These are phyloP conservation scores for Polydrusus pterygomalis DNA, from an alignment of 2,888 invertebrate genomes.

Conservation along the genomic window DNA sequence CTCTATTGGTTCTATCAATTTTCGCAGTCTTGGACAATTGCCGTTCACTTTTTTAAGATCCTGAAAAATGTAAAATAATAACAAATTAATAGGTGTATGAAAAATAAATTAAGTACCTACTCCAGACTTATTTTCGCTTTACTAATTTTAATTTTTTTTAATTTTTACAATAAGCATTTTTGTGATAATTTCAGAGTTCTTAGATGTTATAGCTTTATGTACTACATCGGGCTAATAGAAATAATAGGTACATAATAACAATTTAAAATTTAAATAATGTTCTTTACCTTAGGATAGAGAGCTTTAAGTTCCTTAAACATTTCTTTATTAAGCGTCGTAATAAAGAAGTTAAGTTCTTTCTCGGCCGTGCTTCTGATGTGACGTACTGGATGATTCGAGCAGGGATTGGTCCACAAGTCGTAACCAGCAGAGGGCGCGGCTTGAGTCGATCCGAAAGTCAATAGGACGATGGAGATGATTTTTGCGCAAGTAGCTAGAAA, in stretches of 20 bases:
- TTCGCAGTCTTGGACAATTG: constrained; percentile 56
- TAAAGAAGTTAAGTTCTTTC: constrained; percentile 58
- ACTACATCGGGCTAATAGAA: too few species aligned
- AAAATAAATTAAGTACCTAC: too few species aligned
- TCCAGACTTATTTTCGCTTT: too few species aligned
- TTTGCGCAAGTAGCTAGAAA: constrained; percentile 58
- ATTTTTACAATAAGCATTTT: too few species aligned
- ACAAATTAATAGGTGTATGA: too few species aligned
- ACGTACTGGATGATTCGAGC: constrained; percentile 57
- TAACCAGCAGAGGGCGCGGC: constrained; percentile 54
- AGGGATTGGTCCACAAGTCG: constrained; percentile 62
- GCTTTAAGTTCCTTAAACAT: constrained; percentile 56
- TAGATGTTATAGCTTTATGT: too few species aligned
- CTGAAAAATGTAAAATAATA: constrained; percentile 20
- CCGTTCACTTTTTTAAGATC: constrained; percentile 42
- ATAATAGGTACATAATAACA: too few species aligned
- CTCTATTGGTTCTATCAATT: constrained; percentile 50
- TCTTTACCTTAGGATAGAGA: constrained; percentile 57
- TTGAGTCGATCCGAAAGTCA: constrained; percentile 50
- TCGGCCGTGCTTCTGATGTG: constrained; percentile 61
- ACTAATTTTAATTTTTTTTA: too few species aligned
- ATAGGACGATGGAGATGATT: constrained; percentile 53
- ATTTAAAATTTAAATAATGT: too few species aligned
- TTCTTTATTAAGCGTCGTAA: constrained; percentile 53
- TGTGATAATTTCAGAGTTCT: too few species aligned